Base-by-base conservation (phyloP, 2,113 vertebrate species). In the Neotragus moschatus region DNA sequence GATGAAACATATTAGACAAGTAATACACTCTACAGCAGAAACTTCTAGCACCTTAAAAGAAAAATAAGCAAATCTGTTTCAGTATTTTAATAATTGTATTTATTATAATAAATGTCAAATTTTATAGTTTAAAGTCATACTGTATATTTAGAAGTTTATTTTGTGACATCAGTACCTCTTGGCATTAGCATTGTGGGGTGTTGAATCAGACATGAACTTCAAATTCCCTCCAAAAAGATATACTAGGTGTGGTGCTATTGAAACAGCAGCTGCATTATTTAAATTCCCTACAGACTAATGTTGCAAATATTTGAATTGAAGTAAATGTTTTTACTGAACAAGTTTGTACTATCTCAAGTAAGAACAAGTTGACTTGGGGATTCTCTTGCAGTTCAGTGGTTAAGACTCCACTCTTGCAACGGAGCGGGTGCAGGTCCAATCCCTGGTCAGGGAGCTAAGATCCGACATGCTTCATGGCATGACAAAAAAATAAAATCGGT, bases 1-100 rank as follows among this genome's bases (percentile, higher is more conserved):
- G 96, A 21, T 61, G 93, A 97, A 98, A 97, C 30, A 55, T 15
- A 94, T 91, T 30, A 94, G 56, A 12, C 73, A 91, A 94, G 16
- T n/a, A 58, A 84, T 80, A 49, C 70, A 89, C 19, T 87, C 26
- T 47, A 88, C 43, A 75, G 39, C 26, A 86, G 90, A 95, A 92
- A 75, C 39, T 53, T 19, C n/a, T 7, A 43, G 30, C 11, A 19
- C 7, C 1, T 47, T 45, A 33, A 88, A 60, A 94, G 43, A 84
- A 80, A 60, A 36, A 53, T 58, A 96, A 58, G 86, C 33, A 14
- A 43, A 60, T 85, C 28, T 56, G 1, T 45, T 79, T 53, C 28
- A 79, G 55, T 60, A 28, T 88, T 96, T 86, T 91, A 45, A 70
- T 56, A 61, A 49, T 63, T 43, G 9, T 60, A 55, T 91, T 49